Evolutionary conservation across 2,113 vertebrate genomes (phyloP), one percentile per base, ranked within the genome.

Genomic region (Cynopterus brachyotis): DNA sequence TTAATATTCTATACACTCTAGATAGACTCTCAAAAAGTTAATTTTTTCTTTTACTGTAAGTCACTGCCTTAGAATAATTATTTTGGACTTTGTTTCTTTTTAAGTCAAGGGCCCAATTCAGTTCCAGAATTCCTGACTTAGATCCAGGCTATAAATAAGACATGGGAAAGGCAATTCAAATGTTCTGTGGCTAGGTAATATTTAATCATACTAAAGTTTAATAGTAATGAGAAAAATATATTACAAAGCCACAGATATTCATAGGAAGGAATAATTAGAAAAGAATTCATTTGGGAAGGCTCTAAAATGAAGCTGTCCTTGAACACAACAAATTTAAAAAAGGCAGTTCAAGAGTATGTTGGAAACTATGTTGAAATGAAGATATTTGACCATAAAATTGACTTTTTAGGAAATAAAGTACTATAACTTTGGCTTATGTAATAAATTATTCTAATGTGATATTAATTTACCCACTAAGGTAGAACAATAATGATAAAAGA

Each of bases 131-230:
- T 95, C 81, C 82, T 76, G 89, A 64, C 80, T 30, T 66, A 95
- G 82, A 84, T 73, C 20, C 28, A 89, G 55, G 72, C 72, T 89
- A 95, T 94, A 95, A 95, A 87, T 90, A 95, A 80, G 42, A 62
- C 30, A 50, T 10, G 50, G 47, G 40, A 80, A 89, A 94, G 87
- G 64, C 64, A 91, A 73, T 69, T 79, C 11, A 53, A 95, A 37
- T 69, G 42, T 88, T 95, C 84, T 95, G 64, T 95, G 86, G 82
- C 59, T 81, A 60, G 64, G 15, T 64, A 84, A 78, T 76, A 60
- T 95, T 95, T 88, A 88, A 84, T 97, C 69, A 76, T 30, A 94
- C 32, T 89, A 10, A 87, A 75, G 28, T 40, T 88, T 95, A 96
- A 91, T 24, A 95, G 89, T 19, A 75, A 81, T 47, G 57, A 97